Evolutionary conservation across 2,113 vertebrate species (phyloP).

Genomic region (Miniopterus natalensis): DNA sequence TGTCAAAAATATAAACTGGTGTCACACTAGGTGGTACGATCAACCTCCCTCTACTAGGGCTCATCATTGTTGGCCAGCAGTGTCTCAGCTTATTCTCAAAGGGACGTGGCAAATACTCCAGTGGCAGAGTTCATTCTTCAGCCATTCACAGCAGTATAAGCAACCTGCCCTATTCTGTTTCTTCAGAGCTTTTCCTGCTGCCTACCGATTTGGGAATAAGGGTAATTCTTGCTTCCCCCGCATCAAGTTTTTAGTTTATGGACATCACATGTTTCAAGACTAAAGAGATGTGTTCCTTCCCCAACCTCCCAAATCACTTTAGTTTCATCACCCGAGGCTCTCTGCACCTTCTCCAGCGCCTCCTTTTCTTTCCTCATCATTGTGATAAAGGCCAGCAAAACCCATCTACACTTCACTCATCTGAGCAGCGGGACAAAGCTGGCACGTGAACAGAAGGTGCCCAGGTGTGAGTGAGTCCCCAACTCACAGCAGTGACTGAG

Average conservation of each 20-base stretch:
- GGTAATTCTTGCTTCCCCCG: background rate
- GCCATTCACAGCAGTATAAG: background rate
- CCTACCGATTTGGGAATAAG: background rate
- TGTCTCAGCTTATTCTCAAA: background rate
- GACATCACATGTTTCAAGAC: background rate
- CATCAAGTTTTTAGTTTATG: slow-evolving; percentile 35
- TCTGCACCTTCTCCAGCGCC: background rate
- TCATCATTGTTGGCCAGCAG: background rate
- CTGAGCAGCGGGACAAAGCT: background rate
- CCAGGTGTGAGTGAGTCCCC: background rate
- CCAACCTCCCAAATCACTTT: background rate
- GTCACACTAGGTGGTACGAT: background rate
- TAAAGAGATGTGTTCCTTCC: background rate
- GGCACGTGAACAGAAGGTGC: background rate
- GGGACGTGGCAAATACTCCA: background rate
- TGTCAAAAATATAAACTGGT: background rate
- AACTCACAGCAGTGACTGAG: background rate
- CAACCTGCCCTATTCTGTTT: background rate
- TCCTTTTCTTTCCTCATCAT: background rate
- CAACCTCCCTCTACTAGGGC: background rate
- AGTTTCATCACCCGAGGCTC: background rate
- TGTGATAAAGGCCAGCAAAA: background rate
- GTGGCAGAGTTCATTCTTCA: background rate
- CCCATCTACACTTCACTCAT: background rate
- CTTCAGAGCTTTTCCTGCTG: background rate